Percentiles rank a stretch among this genome's conserved stretches.
phyloP scores from a whole-genome alignment of 2,797 vertebrate genomes.

The Acipenser ruthenus region DNA sequence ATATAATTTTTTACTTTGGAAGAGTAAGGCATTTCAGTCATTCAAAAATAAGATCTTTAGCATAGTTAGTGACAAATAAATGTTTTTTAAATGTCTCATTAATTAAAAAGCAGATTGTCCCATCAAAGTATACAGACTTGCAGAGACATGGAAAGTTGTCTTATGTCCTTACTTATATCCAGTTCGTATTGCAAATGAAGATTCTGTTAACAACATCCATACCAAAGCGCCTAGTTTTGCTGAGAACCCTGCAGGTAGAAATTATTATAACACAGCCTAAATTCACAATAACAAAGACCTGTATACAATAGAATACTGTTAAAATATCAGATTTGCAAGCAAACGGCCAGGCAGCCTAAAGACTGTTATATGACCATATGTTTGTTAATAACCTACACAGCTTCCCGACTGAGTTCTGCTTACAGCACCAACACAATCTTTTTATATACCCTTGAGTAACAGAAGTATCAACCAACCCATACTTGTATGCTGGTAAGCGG shows the following conservation, averaged over 20 bases:
- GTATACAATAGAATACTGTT: too few species aligned
- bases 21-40: slow-evolving; percentile 79
- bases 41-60: slow-evolving; percentile 60
- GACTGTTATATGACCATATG: too few species aligned
- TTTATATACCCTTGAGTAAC: too few species aligned
- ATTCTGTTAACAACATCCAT: slow-evolving; percentile 30
- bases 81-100: slow-evolving; percentile 28
- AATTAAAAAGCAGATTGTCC: slow-evolving; percentile 16
- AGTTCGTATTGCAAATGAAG: slow-evolving; percentile 30
- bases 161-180: slow-evolving; percentile 27
- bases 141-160: slow-evolving; percentile 36
- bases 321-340: too few species aligned
- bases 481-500: too few species aligned
- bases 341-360: too few species aligned
- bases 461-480: too few species aligned
- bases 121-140: slow-evolving; percentile 57
- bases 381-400: too few species aligned
- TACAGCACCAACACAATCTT: too few species aligned
- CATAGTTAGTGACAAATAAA: slow-evolving; percentile 62
- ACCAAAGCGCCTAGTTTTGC: slow-evolving; percentile 48
- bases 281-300: too few species aligned
- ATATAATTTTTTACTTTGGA: slow-evolving; percentile 66
- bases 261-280: too few species aligned
- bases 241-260: slow-evolving; percentile 53
- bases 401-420: too few species aligned